A percentile compares a stretch with the other conserved stretches of the same genome.
Conservation (phyloP, 2,113 vertebrate genomes). For the Zosterops pallidus region DNA sequence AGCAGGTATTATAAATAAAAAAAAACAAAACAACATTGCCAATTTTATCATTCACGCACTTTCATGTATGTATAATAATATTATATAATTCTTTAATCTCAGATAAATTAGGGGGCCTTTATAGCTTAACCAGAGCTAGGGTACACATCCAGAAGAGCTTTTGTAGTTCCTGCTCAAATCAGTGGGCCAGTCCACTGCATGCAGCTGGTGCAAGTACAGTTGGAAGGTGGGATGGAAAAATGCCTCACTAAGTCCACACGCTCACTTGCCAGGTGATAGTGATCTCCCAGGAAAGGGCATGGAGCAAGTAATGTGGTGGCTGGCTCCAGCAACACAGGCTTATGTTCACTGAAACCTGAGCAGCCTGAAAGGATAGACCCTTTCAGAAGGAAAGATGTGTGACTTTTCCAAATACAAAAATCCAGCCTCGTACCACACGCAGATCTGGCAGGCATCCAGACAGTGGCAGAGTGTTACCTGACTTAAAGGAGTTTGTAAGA, state of each 20-base stretch:
- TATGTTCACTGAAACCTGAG: background rate
- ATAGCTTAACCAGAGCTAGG: background rate
- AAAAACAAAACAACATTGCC: background rate
- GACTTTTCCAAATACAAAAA: background rate
- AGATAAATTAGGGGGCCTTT: background rate
- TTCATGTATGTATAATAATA: background rate
- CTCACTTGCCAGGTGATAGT: background rate
- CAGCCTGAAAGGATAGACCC: background rate
- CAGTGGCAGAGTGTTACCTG: background rate
- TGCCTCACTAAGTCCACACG: accelerated
- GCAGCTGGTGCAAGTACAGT: background rate
- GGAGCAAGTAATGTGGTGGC: background rate
- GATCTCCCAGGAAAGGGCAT: background rate
- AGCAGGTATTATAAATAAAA: background rate
- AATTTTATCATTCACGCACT: background rate
- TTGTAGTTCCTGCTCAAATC: background rate
- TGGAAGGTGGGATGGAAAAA: background rate
- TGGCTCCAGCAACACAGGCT: background rate
- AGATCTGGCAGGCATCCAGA: background rate
- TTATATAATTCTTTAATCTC: background rate
- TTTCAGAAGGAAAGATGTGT: background rate
- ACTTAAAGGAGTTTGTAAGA: background rate
- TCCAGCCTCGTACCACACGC: background rate
- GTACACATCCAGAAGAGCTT: background rate
- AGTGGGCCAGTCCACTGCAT: background rate